Evolutionary conservation across 2,113 vertebrate genomes (phyloP).

Genomic region (Urocitellus parryii): DNA sequence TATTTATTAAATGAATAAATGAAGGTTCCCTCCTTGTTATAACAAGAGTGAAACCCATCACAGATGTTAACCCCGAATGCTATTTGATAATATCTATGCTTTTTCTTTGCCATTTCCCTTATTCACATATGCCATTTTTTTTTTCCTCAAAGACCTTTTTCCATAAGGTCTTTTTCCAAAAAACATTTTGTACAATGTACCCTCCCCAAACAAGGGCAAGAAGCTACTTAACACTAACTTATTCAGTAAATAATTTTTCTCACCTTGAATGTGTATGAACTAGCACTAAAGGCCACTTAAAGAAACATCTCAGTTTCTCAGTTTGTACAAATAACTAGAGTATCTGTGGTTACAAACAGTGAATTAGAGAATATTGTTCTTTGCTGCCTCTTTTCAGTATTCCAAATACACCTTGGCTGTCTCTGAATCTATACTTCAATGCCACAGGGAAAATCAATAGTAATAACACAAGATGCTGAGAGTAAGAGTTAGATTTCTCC

Average conservation of each 20-base stretch:
- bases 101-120: conserved; percentile 14
- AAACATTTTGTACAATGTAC: not conserved
- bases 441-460: conserved; percentile 72
- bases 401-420: conserved; percentile 62
- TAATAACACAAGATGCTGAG: conserved; percentile 70
- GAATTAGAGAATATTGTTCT: conserved; percentile 28
- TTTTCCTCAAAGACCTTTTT: not conserved
- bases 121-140: not conserved
- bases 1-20: not conserved
- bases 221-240: not conserved
- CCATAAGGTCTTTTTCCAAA: not conserved
- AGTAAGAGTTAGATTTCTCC: conserved; percentile 53
- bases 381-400: conserved; percentile 61
- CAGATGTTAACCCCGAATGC: not conserved
- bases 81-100: not conserved
- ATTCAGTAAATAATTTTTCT: conserved; percentile 53
- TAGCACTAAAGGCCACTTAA: not conserved
- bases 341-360: conserved; percentile 9
- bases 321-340: conserved; percentile 14
- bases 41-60: not conserved
- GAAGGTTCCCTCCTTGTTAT: not conserved
- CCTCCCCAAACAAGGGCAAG: not conserved
- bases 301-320: not conserved
- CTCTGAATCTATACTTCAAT: conserved; percentile 62
- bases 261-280: not conserved